A percentile compares a stretch with the other conserved stretches of the same genome.
Conservation (phyloP, 1,140 invertebrate species). For the Rhynchophorus ferrugineus region DNA sequence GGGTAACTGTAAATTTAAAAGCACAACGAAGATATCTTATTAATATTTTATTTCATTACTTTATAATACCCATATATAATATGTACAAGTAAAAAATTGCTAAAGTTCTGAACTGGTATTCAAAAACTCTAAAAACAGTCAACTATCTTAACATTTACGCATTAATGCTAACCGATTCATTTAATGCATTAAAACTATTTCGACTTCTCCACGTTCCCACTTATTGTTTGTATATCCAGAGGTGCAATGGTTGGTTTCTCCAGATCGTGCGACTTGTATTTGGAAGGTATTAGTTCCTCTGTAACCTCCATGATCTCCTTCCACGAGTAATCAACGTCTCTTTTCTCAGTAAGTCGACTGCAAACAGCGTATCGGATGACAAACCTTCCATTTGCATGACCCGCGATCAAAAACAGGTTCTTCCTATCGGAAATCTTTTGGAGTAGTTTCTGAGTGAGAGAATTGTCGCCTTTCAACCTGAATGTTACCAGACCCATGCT, state of each 20-base stretch:
- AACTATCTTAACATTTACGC: no score
- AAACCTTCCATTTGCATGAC: conserved; percentile 56
- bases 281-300: conserved; percentile 35
- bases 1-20: no score
- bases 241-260: not conserved
- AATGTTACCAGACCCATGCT: conserved; percentile 84
- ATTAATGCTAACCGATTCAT: no score
- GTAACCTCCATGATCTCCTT: conserved; percentile 61
- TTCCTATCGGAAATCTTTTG: conserved; percentile 68
- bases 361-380: conserved; percentile 81
- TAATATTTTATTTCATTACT: no score
- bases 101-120: no score
- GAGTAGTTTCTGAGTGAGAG: conserved; percentile 64
- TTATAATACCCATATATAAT: no score
- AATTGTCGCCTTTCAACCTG: conserved; percentile 70
- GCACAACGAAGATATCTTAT: no score
- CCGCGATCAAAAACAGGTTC: conserved; percentile 78
- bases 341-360: conserved; percentile 56
- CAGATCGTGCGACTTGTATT: not conserved
- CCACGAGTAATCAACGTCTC: conserved; percentile 78
- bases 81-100: no score
- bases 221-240: conserved; percentile 17
- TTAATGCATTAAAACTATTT: conserved; percentile 40
- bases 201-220: conserved; percentile 40
- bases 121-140: no score